Base-by-base conservation (phyloP, 2,888 invertebrate species). In the Campoplex nolae region DNA sequence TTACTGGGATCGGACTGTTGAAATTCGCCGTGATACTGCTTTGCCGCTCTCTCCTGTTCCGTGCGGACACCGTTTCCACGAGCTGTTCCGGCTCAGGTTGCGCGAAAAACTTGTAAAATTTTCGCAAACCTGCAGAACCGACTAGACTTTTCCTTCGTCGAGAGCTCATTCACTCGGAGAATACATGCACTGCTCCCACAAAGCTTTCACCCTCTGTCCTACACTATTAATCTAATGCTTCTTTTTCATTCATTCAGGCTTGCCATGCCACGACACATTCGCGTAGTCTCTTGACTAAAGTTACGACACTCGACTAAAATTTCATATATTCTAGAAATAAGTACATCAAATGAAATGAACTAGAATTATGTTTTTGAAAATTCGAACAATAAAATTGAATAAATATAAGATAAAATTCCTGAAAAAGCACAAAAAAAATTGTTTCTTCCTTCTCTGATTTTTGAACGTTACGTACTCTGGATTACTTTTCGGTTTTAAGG, bases 1-100 rank as follows among this genome's bases (percentile, higher is more conserved):
- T 91, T 91, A 91, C 91, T 90, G 89, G 88, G 90, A 90, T 90
- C 90, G 88, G 86, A 83, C 67, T 32, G 89, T 84, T 89, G 90
- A 84, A 87, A 84, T 82, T 86, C 82, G 56, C 11, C 81, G 54
- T 58, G 73, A 18, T 62, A 62, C 16, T 62, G 16, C 62, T 62
- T 32, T 16, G 16, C 16, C 32, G 32, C 32, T 76, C 38, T 65
- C 8, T 42, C 13, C 71, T 35, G 77, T 73, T 38, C 23, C n/a
- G 73, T 38, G 74, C 45, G 42, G n/a, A 54, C 45, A 16, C 54
- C 38, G n/a, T 58, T 38, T 51, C 6, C 28, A 56, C 38, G 11
- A 32, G 54, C 28, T 42, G 32, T 54, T 75, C 48, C 32, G 38
- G 56, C 65, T 76, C 54, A n/a, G 73, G 67, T 76, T 56, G 48